These are phyloP conservation scores for Halichoeres trimaculatus DNA, from an alignment of 2,113 vertebrate genomes.

Conservation along the genomic window DNA sequence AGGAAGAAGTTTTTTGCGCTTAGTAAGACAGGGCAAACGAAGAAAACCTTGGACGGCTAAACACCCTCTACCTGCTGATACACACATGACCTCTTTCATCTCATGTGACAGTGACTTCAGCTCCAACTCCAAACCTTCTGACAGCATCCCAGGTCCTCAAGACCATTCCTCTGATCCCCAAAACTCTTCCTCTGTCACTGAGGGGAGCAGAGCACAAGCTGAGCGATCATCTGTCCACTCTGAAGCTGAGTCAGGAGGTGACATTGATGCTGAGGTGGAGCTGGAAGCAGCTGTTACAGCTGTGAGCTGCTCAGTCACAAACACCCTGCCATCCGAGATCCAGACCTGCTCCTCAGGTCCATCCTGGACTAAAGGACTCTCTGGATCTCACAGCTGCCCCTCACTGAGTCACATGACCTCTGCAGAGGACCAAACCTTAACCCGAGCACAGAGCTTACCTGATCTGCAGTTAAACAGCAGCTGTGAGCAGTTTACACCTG, in stretches of 20 bases:
- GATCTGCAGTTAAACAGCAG: background rate
- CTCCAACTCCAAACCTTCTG: too few relatives aligned
- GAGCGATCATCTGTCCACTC: background rate
- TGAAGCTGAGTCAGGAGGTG: background rate
- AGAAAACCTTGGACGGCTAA: too few relatives aligned
- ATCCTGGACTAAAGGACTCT: background rate
- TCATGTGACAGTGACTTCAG: too few relatives aligned
- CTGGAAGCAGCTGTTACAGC: background rate
- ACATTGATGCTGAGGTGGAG: background rate
- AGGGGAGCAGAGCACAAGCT: background rate
- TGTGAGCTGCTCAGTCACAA: background rate
- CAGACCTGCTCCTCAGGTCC: background rate
- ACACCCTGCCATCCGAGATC: background rate
- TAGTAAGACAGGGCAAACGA: too few relatives aligned
- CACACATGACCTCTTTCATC: too few relatives aligned
- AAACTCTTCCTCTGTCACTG: too few relatives aligned
- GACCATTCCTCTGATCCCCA: too few relatives aligned
- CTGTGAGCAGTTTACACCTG: conserved; percentile 38
- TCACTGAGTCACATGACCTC: background rate
- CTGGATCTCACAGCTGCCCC: background rate
- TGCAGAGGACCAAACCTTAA: background rate
- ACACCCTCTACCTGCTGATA: too few relatives aligned
- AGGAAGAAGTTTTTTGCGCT: too few relatives aligned
- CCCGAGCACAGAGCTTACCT: background rate
- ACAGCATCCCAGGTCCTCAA: too few relatives aligned